Evolutionary conservation across 2,888 invertebrate genomes (phyloP), one percentile per base, ranked within the genome.

Genomic region (Lacanobia oleracea): DNA sequence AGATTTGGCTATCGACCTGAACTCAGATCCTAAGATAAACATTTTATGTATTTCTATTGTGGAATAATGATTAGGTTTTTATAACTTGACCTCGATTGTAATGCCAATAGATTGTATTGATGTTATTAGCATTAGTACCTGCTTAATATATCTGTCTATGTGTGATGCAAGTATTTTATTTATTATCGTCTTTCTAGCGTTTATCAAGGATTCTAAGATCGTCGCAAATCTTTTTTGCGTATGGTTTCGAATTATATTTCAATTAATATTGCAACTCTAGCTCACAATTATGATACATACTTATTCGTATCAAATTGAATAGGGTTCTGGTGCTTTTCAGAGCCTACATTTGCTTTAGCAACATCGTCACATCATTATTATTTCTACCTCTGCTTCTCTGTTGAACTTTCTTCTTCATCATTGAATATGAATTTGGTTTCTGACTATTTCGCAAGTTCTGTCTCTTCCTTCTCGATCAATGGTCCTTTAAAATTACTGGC

Each of bases 31-130:
- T 33, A 12, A 67, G 75, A 82, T 75, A 69, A 73, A 79, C 57
- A 65, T 45, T 83, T 75, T 66, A 75, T 75, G 64, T 69, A 54
- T 63, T 65, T 54, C 70, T 70, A 73, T 83, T 72, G 78, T 73
- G 33, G 82, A 76, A 84, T 83, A 77, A 73, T 77, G 68, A 80
- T 77, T 72, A 65, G 71, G 66, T 67, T 82, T 82, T 84, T 82
- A 84, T 75, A 57, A 60, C n/a, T 16, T 65, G 84, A 75, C 82
- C 84, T 77, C 73, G 73, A 66, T 53, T 67, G 77, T 78, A 68
- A 72, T 72, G 63, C 59, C 72, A 82, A 69, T 81, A 62, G 79
- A 79, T 66, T 72, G 77, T 76, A 67, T 43, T 70, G 59, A 63
- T 71, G 67, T 48, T 79, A 51, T 78, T 77, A 62, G 40, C 50